Evolutionary conservation across 1,140 invertebrate species (phyloP).

Genomic region (Centruroides vittatus): DNA sequence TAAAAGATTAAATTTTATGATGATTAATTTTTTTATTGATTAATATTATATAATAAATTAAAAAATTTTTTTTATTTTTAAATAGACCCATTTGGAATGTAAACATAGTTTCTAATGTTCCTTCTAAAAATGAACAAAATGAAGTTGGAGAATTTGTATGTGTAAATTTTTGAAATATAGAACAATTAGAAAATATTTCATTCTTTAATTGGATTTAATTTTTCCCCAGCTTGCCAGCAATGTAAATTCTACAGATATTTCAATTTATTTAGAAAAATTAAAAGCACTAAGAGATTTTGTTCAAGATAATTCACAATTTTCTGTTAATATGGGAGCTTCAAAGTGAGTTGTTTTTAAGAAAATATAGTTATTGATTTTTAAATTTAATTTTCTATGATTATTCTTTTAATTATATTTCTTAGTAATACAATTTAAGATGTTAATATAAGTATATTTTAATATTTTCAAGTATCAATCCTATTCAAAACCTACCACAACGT

Average conservation of each 20-base stretch:
- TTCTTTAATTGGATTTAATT: background rate
- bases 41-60: too few relatives aligned
- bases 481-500: slow-evolving; percentile 10
- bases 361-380: too few relatives aligned
- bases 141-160: slow-evolving; percentile 24
- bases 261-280: slow-evolving; percentile 42
- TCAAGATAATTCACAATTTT: slow-evolving; percentile 39
- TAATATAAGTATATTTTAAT: background rate
- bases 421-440: too few relatives aligned
- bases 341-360: slow-evolving; percentile 18
- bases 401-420: too few relatives aligned
- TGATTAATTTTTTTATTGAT: too few relatives aligned
- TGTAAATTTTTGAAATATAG: slow-evolving; percentile 1
- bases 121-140: slow-evolving; percentile 21
- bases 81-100: slow-evolving; percentile 29
- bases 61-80: background rate
- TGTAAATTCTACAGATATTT: slow-evolving; percentile 39
- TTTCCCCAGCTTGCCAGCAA: slow-evolving; percentile 27
- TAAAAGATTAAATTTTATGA: too few relatives aligned
- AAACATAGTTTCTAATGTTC: slow-evolving; percentile 25
- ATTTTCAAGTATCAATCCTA: background rate
- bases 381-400: too few relatives aligned
- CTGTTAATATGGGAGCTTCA: slow-evolving; percentile 21
- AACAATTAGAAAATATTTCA: too few relatives aligned
- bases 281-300: slow-evolving; percentile 46